A percentile compares a stretch with the other conserved stretches of the same genome.
These are phyloP conservation scores for Globia sparganii DNA, from an alignment of 2,888 invertebrate species.

Conservation along the genomic window DNA sequence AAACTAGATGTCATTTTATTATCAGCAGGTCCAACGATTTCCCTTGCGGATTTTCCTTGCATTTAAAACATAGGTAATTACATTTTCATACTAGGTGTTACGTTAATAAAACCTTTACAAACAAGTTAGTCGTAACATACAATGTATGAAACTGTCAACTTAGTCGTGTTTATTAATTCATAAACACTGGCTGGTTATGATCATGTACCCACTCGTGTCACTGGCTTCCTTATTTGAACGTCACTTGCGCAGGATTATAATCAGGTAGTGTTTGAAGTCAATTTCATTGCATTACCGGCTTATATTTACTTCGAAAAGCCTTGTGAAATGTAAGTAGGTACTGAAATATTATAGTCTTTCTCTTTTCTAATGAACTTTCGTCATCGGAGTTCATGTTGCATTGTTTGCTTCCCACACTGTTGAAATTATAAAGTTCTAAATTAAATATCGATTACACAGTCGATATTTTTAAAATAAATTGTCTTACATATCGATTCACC, in stretches of 20 bases:
- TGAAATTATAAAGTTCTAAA: constrained; percentile 2
- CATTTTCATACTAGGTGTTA: constrained; percentile 3
- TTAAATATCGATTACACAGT: constrained; percentile 8
- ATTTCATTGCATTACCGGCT: constrained; percentile 3
- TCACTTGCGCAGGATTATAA: constrained; percentile 54
- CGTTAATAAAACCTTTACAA: not conserved
- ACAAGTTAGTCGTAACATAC: not conserved
- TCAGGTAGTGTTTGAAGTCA: constrained; percentile 35
- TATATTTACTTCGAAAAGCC: not conserved
- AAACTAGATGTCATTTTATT: constrained; percentile 7
- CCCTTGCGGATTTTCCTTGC: constrained; percentile 9
- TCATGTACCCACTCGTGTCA: constrained; percentile 31
- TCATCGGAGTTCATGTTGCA: constrained; percentile 9
- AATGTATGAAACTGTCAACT: constrained; percentile 29
- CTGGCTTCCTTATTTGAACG: constrained; percentile 44
- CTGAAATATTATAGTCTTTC: not conserved
- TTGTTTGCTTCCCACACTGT: constrained; percentile 28
- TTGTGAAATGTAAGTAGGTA: not conserved
- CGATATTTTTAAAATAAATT: not conserved
- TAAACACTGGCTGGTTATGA: constrained; percentile 45
- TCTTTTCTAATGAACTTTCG: constrained; percentile 8
- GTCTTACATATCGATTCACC: not conserved
- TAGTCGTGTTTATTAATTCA: constrained; percentile 38
- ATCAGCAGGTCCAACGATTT: constrained; percentile 3
- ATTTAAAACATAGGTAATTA: constrained; percentile 3